Evolutionary conservation across 2,113 vertebrate genomes (phyloP).

Genomic region (Raja brachyura): DNA sequence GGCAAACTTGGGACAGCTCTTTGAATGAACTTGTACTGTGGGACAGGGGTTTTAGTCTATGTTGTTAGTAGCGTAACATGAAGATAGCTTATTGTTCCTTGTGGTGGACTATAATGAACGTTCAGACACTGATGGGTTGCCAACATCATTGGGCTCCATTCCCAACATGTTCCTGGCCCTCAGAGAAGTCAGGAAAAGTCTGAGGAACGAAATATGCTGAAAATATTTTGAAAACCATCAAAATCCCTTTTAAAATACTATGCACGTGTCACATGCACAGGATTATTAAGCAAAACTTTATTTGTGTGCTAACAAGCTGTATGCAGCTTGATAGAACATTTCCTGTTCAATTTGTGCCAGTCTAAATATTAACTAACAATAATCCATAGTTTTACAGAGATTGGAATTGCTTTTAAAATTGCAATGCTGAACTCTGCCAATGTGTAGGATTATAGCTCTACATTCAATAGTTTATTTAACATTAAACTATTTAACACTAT

Average conservation of each 20-base stretch:
- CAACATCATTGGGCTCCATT: background rate
- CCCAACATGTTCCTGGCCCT: no score
- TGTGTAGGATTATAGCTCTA: background rate
- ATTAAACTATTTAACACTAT: slow-evolving; percentile 5
- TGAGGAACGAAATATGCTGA: no score
- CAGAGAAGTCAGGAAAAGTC: no score
- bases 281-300: no score
- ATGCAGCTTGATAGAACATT: background rate
- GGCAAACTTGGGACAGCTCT: no score
- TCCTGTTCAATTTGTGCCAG: background rate
- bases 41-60: no score
- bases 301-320: no score
- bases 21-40: no score
- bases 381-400: background rate
- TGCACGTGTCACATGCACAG: no score
- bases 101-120: background rate
- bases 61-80: background rate
- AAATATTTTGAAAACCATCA: background rate
- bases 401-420: background rate
- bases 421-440: background rate
- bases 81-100: background rate
- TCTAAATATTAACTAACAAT: background rate
- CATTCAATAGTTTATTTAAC: background rate
- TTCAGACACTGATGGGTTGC: background rate
- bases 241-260: background rate